Evolutionary conservation across 1,140 invertebrate genomes (phyloP).

Genomic region (Drosophila kepulauana): DNA sequence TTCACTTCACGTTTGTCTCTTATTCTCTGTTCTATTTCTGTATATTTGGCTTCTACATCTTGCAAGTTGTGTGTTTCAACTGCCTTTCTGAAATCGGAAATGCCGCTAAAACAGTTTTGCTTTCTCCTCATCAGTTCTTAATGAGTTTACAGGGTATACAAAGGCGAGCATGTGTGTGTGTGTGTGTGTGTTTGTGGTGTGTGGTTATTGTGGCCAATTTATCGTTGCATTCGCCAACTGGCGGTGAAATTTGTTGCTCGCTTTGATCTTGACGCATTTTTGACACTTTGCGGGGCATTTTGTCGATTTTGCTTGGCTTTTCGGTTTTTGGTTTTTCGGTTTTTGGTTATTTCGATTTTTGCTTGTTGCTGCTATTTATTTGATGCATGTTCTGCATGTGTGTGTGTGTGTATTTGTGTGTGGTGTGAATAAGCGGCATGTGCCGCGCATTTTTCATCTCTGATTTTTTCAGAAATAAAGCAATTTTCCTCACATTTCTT

Average conservation of each 20-base stretch:
- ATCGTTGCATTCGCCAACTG: conserved; percentile 79
- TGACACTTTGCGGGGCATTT: conserved; percentile 76
- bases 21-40: no score
- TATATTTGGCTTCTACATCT: no score
- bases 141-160: conserved; percentile 21
- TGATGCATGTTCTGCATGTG: conserved; percentile 17
- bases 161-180: neutral
- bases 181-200: conserved; percentile 6
- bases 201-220: conserved; percentile 68
- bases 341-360: conserved; percentile 43
- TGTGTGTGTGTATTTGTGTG: neutral
- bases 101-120: neutral
- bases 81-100: neutral
- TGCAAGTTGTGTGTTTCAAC: neutral
- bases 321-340: conserved; percentile 29
- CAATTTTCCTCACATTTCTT: conserved; percentile 61
- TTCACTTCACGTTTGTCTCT: no score
- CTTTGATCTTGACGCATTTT: conserved; percentile 83
- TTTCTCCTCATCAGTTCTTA: neutral
- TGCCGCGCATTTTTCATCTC: conserved; percentile 70
- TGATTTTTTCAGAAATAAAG: conserved; percentile 23
- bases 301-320: conserved; percentile 48
- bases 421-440: conserved; percentile 54
- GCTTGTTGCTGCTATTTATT: conserved; percentile 37
- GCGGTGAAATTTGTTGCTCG: conserved; percentile 72